phyloP scores from a whole-genome alignment of 2,113 vertebrate species.

The Machaerirhynchus nigripectus region DNA sequence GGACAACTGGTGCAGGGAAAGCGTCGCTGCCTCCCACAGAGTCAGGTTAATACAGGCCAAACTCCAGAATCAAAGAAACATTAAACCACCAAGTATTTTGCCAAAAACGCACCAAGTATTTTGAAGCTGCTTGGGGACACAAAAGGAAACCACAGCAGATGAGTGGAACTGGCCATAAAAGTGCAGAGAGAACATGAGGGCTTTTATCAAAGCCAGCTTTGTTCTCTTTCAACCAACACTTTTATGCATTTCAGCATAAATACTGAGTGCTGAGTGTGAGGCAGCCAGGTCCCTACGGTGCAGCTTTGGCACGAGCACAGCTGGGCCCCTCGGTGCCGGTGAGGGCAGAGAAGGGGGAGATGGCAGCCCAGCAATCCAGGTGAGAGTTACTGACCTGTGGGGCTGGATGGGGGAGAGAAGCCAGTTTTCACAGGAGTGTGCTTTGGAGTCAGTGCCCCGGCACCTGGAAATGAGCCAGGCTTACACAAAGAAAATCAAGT shows the following conservation, averaged over 20 bases:
- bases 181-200: neutral
- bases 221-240: neutral
- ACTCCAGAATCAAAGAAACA: neutral
- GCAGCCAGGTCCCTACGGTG: neutral
- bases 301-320: neutral
- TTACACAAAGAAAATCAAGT: neutral
- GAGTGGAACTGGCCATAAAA: neutral
- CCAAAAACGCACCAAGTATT: neutral
- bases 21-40: neutral
- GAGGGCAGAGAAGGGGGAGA: neutral
- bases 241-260: neutral
- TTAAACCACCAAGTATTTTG: neutral
- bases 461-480: neutral
- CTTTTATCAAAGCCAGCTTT: neutral
- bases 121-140: neutral
- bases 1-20: neutral
- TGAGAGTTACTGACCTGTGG: neutral
- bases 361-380: neutral
- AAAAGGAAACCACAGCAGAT: neutral
- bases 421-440: neutral
- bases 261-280: neutral
- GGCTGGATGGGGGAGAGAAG: neutral
- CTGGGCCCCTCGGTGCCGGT: rapidly evolving
- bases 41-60: neutral
- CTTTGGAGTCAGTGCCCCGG: neutral